Conservation (phyloP, 2,888 invertebrate genomes). For the Lacanobia oleracea region DNA sequence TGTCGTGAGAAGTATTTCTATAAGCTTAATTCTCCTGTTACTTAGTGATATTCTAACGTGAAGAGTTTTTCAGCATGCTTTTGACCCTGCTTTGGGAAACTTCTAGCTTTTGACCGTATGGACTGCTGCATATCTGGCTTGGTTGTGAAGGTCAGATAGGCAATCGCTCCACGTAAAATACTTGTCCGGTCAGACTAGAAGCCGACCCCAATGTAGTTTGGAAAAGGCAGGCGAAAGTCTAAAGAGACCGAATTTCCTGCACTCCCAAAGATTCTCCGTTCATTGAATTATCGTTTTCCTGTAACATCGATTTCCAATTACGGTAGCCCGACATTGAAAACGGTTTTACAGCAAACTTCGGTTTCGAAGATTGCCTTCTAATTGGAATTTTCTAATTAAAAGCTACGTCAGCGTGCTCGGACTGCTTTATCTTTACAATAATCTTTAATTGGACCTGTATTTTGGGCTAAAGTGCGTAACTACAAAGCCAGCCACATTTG, state of each 20-base stretch:
- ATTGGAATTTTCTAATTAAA: slow-evolving; percentile 59
- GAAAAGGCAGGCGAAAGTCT: not conserved
- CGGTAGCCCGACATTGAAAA: slow-evolving; percentile 29
- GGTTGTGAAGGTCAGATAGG: no score
- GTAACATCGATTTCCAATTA: slow-evolving; percentile 46
- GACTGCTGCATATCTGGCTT: no score
- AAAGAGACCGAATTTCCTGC: not conserved
- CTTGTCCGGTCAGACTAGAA: no score
- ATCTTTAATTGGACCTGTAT: slow-evolving; percentile 20
- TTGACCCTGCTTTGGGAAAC: not conserved
- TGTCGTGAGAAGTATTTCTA: no score
- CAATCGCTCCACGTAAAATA: no score
- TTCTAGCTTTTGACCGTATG: not conserved
- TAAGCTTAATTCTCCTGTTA: no score
- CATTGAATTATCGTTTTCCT: slow-evolving; percentile 20
- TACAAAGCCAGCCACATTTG: not conserved
- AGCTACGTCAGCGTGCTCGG: not conserved
- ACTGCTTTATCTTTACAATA: slow-evolving; percentile 21
- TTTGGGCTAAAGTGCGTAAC: not conserved
- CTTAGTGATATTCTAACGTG: not conserved
- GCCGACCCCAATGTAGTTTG: no score
- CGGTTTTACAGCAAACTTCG: slow-evolving; percentile 46
- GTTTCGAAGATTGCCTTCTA: slow-evolving; percentile 38
- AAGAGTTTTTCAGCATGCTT: not conserved
- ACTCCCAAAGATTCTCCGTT: slow-evolving; percentile 1